phyloP scores from a whole-genome alignment of 2,888 invertebrate species.

The Agonopterix arenella region DNA sequence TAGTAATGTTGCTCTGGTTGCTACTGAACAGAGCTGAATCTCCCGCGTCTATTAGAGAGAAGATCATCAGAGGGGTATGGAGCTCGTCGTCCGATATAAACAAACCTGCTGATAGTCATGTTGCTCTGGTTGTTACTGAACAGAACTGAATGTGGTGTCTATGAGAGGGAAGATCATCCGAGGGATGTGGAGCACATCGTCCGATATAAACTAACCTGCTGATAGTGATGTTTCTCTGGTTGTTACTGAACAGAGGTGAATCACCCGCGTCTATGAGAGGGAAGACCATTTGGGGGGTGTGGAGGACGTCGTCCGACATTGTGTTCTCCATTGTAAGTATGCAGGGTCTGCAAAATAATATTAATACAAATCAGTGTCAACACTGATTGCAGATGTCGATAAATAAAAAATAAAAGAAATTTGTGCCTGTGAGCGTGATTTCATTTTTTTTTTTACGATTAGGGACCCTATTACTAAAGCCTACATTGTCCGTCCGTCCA shows the following conservation, averaged over 20 bases:
- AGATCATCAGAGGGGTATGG: too few relatives aligned
- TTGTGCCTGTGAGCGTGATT: too few relatives aligned
- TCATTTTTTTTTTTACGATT: too few relatives aligned
- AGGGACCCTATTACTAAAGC: too few relatives aligned
- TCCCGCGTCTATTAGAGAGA: too few relatives aligned
- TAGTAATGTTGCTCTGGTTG: too few relatives aligned
- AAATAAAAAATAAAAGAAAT: too few relatives aligned
- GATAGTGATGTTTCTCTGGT: slow-evolving; percentile 62
- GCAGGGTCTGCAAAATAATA: slow-evolving; percentile 36
- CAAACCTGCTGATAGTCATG: slow-evolving; percentile 68
- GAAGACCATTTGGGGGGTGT: slow-evolving; percentile 90
- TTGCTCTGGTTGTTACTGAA: slow-evolving; percentile 56
- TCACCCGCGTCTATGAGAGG: slow-evolving; percentile 68
- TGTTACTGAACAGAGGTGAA: slow-evolving; percentile 42
- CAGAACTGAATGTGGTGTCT: slow-evolving; percentile 38
- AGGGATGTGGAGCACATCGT: slow-evolving; percentile 89
- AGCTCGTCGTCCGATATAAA: too few relatives aligned
- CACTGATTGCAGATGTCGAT: too few relatives aligned
- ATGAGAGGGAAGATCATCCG: slow-evolving; percentile 85
- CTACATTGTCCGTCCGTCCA: too few relatives aligned
- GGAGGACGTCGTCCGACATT: slow-evolving; percentile 78
- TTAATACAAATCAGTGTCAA: slow-evolving; percentile 5
- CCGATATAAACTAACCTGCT: slow-evolving; percentile 49
- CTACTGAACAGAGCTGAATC: too few relatives aligned
- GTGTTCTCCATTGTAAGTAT: slow-evolving; percentile 41